Percentiles rank a stretch among this genome's conserved stretches.
These are phyloP conservation scores for Leptoclinus maculatus DNA, from an alignment of 2,797 vertebrate genomes.

Conservation along the genomic window DNA sequence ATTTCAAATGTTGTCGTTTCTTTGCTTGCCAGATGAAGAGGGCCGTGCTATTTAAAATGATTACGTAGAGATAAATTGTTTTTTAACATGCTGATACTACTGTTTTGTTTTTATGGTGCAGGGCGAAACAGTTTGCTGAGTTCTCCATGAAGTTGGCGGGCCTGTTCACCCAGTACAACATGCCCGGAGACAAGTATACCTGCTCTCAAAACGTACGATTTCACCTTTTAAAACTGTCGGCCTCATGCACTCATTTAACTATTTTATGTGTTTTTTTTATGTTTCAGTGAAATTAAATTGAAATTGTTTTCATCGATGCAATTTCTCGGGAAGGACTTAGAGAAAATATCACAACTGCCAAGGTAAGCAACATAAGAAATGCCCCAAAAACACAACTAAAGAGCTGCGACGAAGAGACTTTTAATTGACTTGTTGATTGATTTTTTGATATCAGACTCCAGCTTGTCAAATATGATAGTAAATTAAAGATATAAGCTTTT, in stretches of 20 bases:
- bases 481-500: not conserved
- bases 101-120: constrained; percentile 39
- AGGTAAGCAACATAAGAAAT: constrained; percentile 72
- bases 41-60: not conserved
- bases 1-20: constrained; percentile 1
- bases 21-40: not conserved
- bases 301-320: constrained; percentile 85
- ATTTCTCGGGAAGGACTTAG: constrained; percentile 84
- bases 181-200: constrained; percentile 86
- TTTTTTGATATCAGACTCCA: not conserved
- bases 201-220: not conserved
- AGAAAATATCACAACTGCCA: constrained; percentile 80
- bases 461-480: not conserved
- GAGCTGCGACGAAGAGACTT: not conserved
- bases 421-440: not conserved
- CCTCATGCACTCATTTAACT: not conserved
- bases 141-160: constrained; percentile 84
- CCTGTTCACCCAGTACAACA: constrained; percentile 82
- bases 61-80: not conserved
- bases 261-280: not conserved
- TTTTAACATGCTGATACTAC: constrained; percentile 8
- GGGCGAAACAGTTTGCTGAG: constrained; percentile 84
- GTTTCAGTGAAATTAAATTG: constrained; percentile 82
- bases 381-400: not conserved
- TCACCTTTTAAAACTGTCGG: not conserved